Evolutionary conservation across 2,797 vertebrate species (phyloP).

Genomic region (Argentina silus): DNA sequence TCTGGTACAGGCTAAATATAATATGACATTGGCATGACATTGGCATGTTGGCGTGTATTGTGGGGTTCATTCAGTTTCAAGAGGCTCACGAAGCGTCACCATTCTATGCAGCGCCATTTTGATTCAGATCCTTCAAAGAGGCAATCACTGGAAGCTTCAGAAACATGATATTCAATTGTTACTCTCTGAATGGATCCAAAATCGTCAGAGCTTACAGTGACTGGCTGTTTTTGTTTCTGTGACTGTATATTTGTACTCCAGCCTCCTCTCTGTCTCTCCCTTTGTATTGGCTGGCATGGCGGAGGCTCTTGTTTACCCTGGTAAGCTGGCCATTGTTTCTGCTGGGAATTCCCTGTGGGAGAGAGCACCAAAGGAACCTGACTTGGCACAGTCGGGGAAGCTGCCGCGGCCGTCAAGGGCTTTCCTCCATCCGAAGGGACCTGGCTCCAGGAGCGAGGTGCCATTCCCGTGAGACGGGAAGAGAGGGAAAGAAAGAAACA

Average conservation of each 20-base stretch:
- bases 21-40: no score
- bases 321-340: constrained; percentile 79
- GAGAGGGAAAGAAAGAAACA: constrained; percentile 11
- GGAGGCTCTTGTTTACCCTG: constrained; percentile 76
- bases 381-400: constrained; percentile 44
- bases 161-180: neutral
- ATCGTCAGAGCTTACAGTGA: constrained; percentile 28
- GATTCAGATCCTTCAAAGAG: neutral
- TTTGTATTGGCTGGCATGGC: constrained; percentile 69
- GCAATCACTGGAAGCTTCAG: neutral
- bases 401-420: constrained; percentile 42
- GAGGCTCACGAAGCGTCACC: no score
- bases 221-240: constrained; percentile 39
- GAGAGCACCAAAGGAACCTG: constrained; percentile 52
- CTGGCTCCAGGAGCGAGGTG: constrained; percentile 51
- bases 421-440: constrained; percentile 58
- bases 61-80: no score
- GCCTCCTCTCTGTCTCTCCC: constrained; percentile 50
- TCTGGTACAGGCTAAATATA: no score
- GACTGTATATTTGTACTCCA: constrained; percentile 59
- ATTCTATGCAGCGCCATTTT: no score
- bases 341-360: constrained; percentile 77
- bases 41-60: no score
- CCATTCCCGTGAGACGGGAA: constrained; percentile 41
- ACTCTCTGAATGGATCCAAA: neutral